Conservation (phyloP, 2,888 invertebrate genomes). For the Rhogogaster chlorosoma region DNA sequence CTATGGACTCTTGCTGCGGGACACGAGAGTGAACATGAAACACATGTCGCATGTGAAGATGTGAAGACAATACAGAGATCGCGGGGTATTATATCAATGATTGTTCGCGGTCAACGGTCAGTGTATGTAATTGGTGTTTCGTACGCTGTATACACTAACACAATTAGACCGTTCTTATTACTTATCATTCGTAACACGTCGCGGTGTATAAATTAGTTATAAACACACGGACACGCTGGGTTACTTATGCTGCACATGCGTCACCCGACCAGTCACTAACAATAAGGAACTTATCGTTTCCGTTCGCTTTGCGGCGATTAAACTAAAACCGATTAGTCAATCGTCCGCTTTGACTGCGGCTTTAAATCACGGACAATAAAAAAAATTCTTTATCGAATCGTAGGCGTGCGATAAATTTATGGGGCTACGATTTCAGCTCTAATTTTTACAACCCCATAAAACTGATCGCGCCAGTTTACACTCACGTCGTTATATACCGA, state of each 20-base stretch:
- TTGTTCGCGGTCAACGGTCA: conserved; percentile 28
- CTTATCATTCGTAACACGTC: neutral
- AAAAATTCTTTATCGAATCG: neutral
- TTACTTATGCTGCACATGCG: neutral
- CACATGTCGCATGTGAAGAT: neutral
- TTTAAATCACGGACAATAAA: neutral
- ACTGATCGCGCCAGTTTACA: neutral
- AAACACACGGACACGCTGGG: neutral
- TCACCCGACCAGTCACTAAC: neutral
- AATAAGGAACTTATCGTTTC: neutral
- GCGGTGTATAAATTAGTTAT: neutral
- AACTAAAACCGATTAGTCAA: neutral
- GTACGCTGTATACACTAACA: neutral
- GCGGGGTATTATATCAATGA: neutral
- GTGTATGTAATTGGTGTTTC: neutral
- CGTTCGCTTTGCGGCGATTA: neutral
- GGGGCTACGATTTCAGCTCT: neutral
- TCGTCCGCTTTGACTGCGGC: neutral
- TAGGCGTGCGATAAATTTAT: neutral
- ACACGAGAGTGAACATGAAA: too few species aligned
- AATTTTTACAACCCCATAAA: neutral
- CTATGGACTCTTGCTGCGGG: too few species aligned
- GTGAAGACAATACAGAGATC: neutral
- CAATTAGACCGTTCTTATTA: neutral
- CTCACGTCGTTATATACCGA: neutral